Evolutionary conservation across 2,888 invertebrate species (phyloP), one percentile per base, ranked within the genome.

Genomic region (Scaptomyza tumidula): DNA sequence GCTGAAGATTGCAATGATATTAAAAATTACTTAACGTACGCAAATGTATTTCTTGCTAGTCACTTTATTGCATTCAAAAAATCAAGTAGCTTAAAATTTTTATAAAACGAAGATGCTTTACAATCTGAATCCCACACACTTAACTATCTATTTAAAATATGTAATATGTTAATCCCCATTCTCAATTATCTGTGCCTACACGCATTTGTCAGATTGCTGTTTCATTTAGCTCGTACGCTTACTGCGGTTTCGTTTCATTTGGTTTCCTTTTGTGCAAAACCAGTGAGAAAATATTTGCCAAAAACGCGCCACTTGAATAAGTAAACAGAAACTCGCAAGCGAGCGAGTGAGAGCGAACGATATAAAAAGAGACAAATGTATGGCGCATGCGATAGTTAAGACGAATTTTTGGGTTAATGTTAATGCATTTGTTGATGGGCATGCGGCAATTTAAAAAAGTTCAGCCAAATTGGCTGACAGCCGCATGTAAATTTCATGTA

Each of bases 401-500:
- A 41, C 55, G 73, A 77, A 77, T 80, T 86, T 81, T 80, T 86
- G 84, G 86, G 82, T 82, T 82, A 86, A 82, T 82, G 86, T 69
- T 86, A 78, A 82, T 82, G 82, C 86, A 86, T 86, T 75, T 72
- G 71, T 67, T 80, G 80, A 86, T 77, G 86, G 80, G 53, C 63
- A 59, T 64, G 59, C 55, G 77, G 78, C 78, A 86, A 82, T 86
- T 80, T 83, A 78, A 83, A 78, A 76, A 70, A 81, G 73, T 85
- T 83, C 79, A 82, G 19, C 84, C 80, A 86, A 82, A 77, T 86
- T 86, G 80, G 77, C 76, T 55, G 78, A 86, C 74, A 77, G 77
- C 64, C 78, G 75, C 75, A 87, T 85, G 82, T 79, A 75, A 85
- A 87, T 79, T 87, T 87, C 63, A 79, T 82, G 82, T 78, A 82